Percentiles rank a stretch among this genome's conserved stretches.
These are phyloP conservation scores for Pomatostomus ruficeps DNA, from an alignment of 2,113 vertebrate genomes.

Conservation along the genomic window DNA sequence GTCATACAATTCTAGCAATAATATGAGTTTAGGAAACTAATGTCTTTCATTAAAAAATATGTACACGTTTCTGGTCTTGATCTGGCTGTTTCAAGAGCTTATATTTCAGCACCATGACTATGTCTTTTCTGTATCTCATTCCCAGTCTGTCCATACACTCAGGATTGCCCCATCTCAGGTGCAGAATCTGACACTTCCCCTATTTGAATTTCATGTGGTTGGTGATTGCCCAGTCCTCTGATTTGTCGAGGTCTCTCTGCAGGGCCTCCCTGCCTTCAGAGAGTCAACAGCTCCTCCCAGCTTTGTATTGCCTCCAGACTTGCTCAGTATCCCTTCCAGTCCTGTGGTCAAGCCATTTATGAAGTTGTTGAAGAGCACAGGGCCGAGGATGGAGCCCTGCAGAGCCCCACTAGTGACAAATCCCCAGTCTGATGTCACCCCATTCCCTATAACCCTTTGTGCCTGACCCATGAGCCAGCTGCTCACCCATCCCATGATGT, in stretches of 20 bases:
- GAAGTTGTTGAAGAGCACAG: background rate
- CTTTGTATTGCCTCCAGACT: background rate
- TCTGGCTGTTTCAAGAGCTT: background rate
- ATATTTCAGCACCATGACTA: background rate
- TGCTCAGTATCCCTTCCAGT: background rate
- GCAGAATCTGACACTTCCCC: background rate
- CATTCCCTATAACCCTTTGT: background rate
- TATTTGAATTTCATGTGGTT: background rate
- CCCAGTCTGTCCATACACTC: background rate
- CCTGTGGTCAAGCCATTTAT: background rate
- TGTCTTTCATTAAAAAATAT: background rate
- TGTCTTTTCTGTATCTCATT: background rate
- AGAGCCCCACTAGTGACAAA: background rate
- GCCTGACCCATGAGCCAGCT: background rate
- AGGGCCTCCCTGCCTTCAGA: background rate
- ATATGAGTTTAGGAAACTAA: background rate
- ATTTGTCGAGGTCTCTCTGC: background rate
- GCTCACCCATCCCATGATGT: background rate
- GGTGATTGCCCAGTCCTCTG: background rate
- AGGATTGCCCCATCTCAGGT: background rate
- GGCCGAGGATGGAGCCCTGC: background rate
- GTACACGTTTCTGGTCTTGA: background rate
- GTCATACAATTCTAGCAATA: background rate
- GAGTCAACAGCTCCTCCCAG: background rate
- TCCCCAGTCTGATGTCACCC: background rate